Conservation (phyloP, 2,888 invertebrate species). For the Pristionchus entomophagus region DNA sequence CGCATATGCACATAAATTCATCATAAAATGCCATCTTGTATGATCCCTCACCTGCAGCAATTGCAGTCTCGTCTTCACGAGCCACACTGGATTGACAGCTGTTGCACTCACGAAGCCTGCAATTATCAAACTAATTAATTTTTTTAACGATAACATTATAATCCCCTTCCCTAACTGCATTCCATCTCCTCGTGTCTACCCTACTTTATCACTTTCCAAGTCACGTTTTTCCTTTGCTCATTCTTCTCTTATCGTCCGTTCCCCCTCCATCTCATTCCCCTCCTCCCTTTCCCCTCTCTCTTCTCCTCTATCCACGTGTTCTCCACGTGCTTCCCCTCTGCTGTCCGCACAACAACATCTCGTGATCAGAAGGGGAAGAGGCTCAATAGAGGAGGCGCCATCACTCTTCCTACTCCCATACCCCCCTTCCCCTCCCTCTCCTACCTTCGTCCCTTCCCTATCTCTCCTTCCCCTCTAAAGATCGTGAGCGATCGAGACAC, state of each 20-base stretch:
- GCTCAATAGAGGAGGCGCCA: not conserved
- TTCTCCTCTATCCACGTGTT: slow-evolving; percentile 10
- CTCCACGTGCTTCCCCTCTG: slow-evolving; percentile 16
- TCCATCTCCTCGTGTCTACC: slow-evolving; percentile 27
- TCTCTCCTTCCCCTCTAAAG: not conserved
- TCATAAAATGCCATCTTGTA: no score
- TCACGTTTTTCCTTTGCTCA: slow-evolving; percentile 34
- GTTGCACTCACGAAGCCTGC: slow-evolving; percentile 94
- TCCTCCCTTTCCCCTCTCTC: not conserved
- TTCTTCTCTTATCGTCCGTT: slow-evolving; percentile 25
- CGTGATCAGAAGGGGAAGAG: slow-evolving; percentile 37
- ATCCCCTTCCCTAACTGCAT: not conserved
- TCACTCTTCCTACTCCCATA: not conserved
- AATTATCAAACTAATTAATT: slow-evolving; percentile 11
- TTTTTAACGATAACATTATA: not conserved
- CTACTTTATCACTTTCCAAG: slow-evolving; percentile 16
- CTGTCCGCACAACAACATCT: slow-evolving; percentile 37
- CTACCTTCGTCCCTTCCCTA: not conserved
- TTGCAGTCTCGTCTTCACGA: slow-evolving; percentile 97
- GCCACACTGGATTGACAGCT: slow-evolving; percentile 98
- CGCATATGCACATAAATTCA: no score
- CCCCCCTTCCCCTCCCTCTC: not conserved
- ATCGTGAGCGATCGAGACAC: not conserved
- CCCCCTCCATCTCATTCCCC: not conserved
- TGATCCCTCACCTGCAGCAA: slow-evolving; percentile 83